phyloP scores from a whole-genome alignment of 2,888 invertebrate species.

The Ormyrus rosae region DNA sequence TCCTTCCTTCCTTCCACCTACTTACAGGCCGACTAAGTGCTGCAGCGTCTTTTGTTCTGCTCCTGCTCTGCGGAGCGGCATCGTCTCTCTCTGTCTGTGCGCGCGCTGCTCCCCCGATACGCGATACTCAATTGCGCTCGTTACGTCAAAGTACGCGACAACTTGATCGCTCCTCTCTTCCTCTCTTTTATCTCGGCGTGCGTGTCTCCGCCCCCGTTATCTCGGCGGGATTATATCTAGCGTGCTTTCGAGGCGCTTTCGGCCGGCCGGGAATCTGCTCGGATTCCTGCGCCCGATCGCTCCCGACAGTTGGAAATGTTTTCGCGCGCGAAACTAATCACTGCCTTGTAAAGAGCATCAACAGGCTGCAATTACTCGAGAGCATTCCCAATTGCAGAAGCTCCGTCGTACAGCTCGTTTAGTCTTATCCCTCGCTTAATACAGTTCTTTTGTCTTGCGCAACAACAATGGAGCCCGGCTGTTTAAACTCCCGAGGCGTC shows the following conservation, averaged over 20 bases:
- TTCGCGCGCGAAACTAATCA: not conserved
- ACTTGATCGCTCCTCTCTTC: constrained; percentile 43
- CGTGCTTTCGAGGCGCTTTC: too few relatives aligned
- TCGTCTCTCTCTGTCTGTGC: constrained; percentile 11
- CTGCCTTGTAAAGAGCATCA: not conserved
- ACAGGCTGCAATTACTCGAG: too few relatives aligned
- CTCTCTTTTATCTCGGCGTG: constrained; percentile 20
- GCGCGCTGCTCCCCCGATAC: constrained; percentile 35
- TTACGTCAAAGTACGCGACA: constrained; percentile 57
- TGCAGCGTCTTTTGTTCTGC: constrained; percentile 46
- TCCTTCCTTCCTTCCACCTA: constrained; percentile 37
- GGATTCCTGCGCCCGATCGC: not conserved
- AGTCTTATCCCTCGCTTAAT: constrained; percentile 11
- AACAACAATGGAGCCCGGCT: not conserved
- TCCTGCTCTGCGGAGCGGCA: constrained; percentile 5
- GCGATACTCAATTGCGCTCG: constrained; percentile 57
- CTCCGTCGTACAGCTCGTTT: constrained; percentile 22
- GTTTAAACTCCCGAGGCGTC: not conserved
- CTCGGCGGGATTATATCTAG: too few relatives aligned
- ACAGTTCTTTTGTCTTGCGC: constrained; percentile 15
- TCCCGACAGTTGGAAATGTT: not conserved
- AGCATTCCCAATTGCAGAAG: constrained; percentile 21
- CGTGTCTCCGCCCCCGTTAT: not conserved
- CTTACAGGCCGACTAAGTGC: constrained; percentile 20
- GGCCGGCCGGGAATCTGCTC: not conserved